A percentile compares a stretch with the other conserved stretches of the same genome.
Evolutionary conservation across 2,113 vertebrate species (phyloP).

Genomic region (Archocentrus centrarchus): DNA sequence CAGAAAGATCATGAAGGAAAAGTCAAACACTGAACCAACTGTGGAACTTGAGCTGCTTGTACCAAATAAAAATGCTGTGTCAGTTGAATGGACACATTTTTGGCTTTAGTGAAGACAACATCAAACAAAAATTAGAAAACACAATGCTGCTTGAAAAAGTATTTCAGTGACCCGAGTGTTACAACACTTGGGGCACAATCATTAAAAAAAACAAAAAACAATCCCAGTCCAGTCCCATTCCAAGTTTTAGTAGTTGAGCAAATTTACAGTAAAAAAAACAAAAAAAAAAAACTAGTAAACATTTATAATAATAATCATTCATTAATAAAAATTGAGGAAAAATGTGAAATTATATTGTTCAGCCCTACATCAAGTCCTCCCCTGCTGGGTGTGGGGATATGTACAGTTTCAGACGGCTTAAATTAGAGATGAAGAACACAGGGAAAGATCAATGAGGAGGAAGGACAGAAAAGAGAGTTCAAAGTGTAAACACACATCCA

Average conservation of each 20-base stretch:
- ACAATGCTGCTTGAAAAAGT: neutral
- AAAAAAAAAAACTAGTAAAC: too few species aligned
- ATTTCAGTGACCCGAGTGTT: neutral
- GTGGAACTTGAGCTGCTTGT: neutral
- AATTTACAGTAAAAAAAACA: too few species aligned
- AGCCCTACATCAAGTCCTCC: conserved; percentile 42
- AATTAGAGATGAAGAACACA: neutral
- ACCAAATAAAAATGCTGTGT: neutral
- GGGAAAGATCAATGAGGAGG: conserved; percentile 18
- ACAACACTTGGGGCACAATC: too few species aligned
- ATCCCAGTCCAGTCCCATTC: too few species aligned
- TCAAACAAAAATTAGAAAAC: neutral
- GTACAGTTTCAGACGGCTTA: conserved; percentile 9
- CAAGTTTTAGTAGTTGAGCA: too few species aligned
- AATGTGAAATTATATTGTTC: neutral
- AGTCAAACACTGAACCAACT: neutral
- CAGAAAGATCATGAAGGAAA: neutral
- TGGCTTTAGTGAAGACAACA: neutral
- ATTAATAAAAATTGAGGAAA: neutral
- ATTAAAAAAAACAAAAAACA: neutral
- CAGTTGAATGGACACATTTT: neutral
- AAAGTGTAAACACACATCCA: neutral
- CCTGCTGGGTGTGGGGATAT: conserved; percentile 16
- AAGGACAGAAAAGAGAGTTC: neutral
- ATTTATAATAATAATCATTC: too few species aligned